Evolutionary conservation across 1,140 invertebrate species (phyloP).

Genomic region (Lasioglossum albipes): DNA sequence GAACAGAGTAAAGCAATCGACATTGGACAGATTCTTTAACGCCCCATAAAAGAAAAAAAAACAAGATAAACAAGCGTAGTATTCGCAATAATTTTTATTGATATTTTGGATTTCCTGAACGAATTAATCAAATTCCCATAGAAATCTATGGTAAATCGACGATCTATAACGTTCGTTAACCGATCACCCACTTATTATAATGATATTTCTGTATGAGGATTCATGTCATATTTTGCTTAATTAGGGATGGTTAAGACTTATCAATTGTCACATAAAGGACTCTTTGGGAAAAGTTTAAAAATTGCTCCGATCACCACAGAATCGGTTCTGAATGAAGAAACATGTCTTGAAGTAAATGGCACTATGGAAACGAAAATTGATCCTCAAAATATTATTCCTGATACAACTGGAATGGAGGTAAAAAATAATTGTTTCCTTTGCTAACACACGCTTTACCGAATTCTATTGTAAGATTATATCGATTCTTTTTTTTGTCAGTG

Average conservation of each 20-base stretch:
- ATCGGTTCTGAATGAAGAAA: constrained; percentile 84
- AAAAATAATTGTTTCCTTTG: constrained; percentile 45
- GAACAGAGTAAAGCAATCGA: too few species aligned
- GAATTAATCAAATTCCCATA: too few species aligned
- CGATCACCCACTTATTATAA: too few species aligned
- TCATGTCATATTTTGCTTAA: background rate
- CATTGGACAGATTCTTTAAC: too few species aligned
- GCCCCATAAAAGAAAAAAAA: too few species aligned
- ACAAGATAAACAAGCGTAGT: too few species aligned
- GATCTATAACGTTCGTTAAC: too few species aligned
- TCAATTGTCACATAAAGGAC: constrained; percentile 84
- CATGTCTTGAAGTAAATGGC: constrained; percentile 93
- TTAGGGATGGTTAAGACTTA: constrained; percentile 92
- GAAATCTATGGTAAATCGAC: too few species aligned
- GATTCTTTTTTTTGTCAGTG: constrained; percentile 67
- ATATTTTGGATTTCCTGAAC: too few species aligned
- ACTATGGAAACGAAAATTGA: constrained; percentile 82
- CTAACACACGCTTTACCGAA: constrained; percentile 15
- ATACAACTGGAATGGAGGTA: constrained; percentile 89
- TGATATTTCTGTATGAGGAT: background rate
- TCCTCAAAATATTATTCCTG: constrained; percentile 91
- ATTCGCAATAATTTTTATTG: too few species aligned
- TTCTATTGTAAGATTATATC: constrained; percentile 36
- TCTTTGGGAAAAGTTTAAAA: constrained; percentile 89
- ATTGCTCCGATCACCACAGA: constrained; percentile 93